Base-by-base conservation (phyloP, 2,797 vertebrate genomes). In the Synaphobranchus kaupii region DNA sequence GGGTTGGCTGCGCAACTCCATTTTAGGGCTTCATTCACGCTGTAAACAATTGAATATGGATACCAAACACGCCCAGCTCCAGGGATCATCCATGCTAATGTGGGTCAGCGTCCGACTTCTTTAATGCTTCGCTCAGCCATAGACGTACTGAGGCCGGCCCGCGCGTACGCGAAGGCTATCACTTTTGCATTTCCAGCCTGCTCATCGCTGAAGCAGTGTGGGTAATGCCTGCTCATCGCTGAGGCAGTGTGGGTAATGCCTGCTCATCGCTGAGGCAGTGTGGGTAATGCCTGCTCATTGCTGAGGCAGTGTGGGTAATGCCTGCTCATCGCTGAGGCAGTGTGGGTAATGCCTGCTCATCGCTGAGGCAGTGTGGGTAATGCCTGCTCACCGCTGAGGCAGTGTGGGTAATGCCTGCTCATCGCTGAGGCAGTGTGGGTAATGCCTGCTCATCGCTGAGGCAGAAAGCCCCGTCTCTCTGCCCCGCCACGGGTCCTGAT, bases 401-500 rank as follows among this genome's bases (percentile, higher is more conserved):
- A 47, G 85, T 15, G 8, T 56, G 54, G 7, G 54, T 63, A 7
- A 78, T 81, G 54, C 54, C 15, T 56, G 54, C 54, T 56, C 54
- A 56, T 8, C 2, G 54, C 54, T 10, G 54, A 56, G 10, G 54
- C 10, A 15, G 54, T 15, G 8, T 56, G 54, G 7, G 54, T 63
- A 7, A 78, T 81, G 87, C 47, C 47, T 83, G 76, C 71, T 68
- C 66, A 13, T 60, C 78, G 34, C 86, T n/a, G 86, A 87, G 48
- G 54, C 28, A 47, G 85, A 34, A 28, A 81, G 54, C 9, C 34
- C 60, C 50, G 60, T 44, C 17, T 8, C 17, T 8, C 20, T 86
- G 88, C 89, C 85, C 87, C 47, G 28, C 15, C 88, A 85, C 73
- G 85, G 86, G 90, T 92, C 86, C 83, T 34, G 81, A 83, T 34